Evolutionary conservation across 2,113 vertebrate genomes (phyloP).

Genomic region (Gopherus evgoodei): DNA sequence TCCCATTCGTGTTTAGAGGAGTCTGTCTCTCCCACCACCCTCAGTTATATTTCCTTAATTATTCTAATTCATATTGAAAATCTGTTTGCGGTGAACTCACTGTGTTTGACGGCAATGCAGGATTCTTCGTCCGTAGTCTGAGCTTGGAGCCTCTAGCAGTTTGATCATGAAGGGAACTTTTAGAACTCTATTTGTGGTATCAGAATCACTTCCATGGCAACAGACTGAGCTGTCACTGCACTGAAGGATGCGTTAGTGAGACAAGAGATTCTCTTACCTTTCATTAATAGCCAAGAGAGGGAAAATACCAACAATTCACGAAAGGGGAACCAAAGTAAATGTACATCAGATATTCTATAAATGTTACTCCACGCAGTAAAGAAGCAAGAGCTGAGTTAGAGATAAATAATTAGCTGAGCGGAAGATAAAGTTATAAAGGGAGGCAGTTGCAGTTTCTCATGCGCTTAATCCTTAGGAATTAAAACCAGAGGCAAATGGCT

Average conservation of each 20-base stretch:
- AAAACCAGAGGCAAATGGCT: background rate
- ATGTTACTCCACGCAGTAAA: background rate
- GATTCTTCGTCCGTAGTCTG: background rate
- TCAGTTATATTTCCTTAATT: background rate
- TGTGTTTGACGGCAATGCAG: background rate
- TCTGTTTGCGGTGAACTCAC: background rate
- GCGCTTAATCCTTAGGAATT: background rate
- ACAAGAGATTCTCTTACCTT: background rate
- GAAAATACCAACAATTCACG: background rate
- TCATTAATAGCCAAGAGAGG: background rate
- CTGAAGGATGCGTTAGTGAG: background rate
- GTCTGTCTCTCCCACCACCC: background rate
- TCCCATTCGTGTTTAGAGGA: background rate
- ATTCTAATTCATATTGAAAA: background rate
- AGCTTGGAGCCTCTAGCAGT: background rate
- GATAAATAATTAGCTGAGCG: background rate
- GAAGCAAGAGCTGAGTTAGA: background rate
- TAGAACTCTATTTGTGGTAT: background rate
- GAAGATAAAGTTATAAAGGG: background rate
- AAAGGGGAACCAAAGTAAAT: background rate
- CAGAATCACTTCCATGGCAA: background rate
- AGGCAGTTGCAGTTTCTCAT: background rate
- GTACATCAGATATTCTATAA: background rate
- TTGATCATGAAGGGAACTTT: background rate
- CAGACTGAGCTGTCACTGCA: background rate